Evolutionary conservation across 2,888 invertebrate species (phyloP).

Genomic region (Pristionchus arcanus): DNA sequence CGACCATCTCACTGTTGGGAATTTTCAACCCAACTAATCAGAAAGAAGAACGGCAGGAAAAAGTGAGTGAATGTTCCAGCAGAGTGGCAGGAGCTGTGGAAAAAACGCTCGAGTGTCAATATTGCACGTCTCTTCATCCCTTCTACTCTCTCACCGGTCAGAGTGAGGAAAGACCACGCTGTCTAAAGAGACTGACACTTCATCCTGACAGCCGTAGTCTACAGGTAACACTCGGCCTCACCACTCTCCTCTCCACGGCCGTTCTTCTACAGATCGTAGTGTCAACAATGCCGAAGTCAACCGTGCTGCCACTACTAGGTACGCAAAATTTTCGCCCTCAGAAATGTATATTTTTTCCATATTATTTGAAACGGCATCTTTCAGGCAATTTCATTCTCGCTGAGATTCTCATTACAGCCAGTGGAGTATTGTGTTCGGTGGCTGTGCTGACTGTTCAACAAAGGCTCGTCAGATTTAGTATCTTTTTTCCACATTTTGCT

Average conservation of each 20-base stretch:
- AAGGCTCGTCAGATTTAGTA: neutral
- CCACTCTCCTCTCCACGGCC: constrained; percentile 68
- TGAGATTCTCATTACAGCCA: constrained; percentile 70
- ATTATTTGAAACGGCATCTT: too few species aligned
- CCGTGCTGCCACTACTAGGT: constrained; percentile 65
- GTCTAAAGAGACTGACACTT: too few species aligned
- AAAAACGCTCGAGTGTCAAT: too few species aligned
- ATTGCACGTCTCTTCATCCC: too few species aligned
- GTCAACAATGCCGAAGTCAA: constrained; percentile 69
- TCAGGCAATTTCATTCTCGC: constrained; percentile 72
- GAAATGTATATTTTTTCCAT: too few species aligned
- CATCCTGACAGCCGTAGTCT: neutral
- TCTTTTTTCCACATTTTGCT: neutral
- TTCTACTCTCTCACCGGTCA: too few species aligned
- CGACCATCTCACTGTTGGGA: constrained; percentile 66
- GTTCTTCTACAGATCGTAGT: constrained; percentile 71
- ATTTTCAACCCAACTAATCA: constrained; percentile 67
- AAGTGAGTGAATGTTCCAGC: constrained; percentile 56
- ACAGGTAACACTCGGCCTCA: constrained; percentile 67
- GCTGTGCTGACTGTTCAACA: constrained; percentile 64
- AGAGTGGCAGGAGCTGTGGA: too few species aligned
- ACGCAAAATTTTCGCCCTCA: neutral
- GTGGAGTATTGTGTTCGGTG: constrained; percentile 66
- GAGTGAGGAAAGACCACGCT: neutral
- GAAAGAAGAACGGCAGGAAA: constrained; percentile 66